These are phyloP conservation scores for Apodemus speciosus DNA, from an alignment of 2,113 vertebrate genomes.

Conservation along the genomic window DNA sequence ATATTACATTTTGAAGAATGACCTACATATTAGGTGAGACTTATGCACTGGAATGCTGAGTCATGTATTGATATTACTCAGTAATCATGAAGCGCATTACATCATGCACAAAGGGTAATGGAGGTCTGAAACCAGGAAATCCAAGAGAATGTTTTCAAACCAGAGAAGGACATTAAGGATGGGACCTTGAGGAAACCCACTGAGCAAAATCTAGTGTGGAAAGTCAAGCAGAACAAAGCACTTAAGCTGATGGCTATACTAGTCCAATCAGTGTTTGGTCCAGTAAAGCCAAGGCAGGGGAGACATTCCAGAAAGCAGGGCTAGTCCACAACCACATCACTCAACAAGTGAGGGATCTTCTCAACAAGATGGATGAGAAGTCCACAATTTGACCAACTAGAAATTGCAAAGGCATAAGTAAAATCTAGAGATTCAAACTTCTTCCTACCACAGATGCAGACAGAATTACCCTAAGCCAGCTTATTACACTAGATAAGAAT, in stretches of 20 bases:
- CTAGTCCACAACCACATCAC: not conserved
- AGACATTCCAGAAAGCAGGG: not conserved
- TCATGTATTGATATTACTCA: not conserved
- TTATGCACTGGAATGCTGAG: not conserved
- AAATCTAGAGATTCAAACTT: slow-evolving; percentile 1
- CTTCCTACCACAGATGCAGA: slow-evolving; percentile 49
- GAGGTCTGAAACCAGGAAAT: not conserved
- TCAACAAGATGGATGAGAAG: not conserved
- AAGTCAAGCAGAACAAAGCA: not conserved
- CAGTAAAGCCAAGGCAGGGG: not conserved
- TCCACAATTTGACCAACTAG: not conserved
- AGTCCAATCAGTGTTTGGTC: not conserved
- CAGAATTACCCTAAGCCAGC: slow-evolving; percentile 26
- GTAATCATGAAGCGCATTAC: not conserved
- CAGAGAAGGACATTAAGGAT: not conserved
- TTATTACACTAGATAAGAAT: slow-evolving; percentile 64
- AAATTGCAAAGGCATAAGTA: not conserved
- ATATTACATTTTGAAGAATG: not conserved
- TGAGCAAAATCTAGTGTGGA: not conserved
- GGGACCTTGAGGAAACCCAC: not conserved
- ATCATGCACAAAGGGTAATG: not conserved
- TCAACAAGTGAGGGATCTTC: not conserved
- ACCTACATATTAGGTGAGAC: not conserved
- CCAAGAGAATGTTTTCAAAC: not conserved
- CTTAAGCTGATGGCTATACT: not conserved